These are phyloP conservation scores for Neodontobutis hainanensis DNA, from an alignment of 2,113 vertebrate species.

Conservation along the genomic window DNA sequence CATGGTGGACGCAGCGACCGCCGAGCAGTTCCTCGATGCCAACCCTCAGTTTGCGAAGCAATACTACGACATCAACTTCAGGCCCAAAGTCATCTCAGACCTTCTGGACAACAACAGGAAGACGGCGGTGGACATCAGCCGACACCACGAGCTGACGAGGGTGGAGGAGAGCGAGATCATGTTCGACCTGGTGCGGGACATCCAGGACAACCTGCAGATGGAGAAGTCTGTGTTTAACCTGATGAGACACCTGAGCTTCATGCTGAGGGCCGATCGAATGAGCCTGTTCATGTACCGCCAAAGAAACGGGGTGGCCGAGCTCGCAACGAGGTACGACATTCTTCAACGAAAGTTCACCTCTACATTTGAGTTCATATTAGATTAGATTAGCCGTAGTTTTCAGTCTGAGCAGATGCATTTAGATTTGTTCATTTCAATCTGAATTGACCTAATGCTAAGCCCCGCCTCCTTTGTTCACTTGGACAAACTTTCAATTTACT, in stretches of 20 bases:
- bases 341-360: not conserved
- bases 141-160: conserved; percentile 70
- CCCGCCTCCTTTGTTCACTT: too few species aligned
- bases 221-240: conserved; percentile 85
- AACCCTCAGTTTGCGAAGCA: conserved; percentile 85
- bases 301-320: conserved; percentile 85
- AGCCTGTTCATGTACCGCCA: conserved; percentile 89
- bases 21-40: conserved; percentile 86
- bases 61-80: conserved; percentile 81
- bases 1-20: conserved; percentile 80
- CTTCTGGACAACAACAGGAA: conserved; percentile 77
- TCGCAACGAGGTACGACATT: conserved; percentile 80
- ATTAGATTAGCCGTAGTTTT: too few species aligned
- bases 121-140: conserved; percentile 69
- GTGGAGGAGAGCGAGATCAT: conserved; percentile 89
- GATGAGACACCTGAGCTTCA: conserved; percentile 84
- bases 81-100: conserved; percentile 80
- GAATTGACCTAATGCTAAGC: too few species aligned
- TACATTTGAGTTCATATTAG: too few species aligned
- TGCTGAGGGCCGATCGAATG: conserved; percentile 84
- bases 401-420: too few species aligned
- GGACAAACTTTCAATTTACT: too few species aligned
- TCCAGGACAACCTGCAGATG: conserved; percentile 86
- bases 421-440: too few species aligned
- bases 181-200: conserved; percentile 86